Evolutionary conservation across 2,113 vertebrate species (phyloP).

Genomic region (Corvus hawaiiensis): DNA sequence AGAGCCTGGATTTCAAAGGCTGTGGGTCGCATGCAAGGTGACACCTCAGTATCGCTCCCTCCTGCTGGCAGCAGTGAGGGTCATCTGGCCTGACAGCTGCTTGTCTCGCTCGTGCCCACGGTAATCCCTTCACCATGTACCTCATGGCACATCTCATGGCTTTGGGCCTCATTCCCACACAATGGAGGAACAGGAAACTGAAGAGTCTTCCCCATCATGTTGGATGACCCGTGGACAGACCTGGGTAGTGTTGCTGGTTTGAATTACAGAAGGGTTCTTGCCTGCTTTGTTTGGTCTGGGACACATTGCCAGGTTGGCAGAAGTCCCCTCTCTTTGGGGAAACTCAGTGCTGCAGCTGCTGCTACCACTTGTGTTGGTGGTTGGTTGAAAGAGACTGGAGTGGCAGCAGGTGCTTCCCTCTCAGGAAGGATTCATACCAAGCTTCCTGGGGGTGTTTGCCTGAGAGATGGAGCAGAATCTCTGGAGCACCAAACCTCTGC

Average conservation of each 20-base stretch:
- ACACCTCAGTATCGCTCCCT: background rate
- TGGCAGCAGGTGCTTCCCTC: background rate
- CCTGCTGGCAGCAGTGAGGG: background rate
- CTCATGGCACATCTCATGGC: background rate
- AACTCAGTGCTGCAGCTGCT: background rate
- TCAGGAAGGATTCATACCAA: rapidly evolving
- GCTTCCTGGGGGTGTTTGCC: background rate
- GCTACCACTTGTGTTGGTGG: background rate
- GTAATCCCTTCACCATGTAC: background rate
- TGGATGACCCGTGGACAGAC: background rate
- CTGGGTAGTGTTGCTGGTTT: background rate
- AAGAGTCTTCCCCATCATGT: rapidly evolving
- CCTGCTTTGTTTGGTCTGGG: background rate
- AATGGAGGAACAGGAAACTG: background rate
- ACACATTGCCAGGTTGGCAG: rapidly evolving
- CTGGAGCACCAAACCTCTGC: background rate
- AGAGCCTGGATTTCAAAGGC: background rate
- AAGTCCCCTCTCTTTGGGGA: too few species aligned
- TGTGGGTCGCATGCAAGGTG: background rate
- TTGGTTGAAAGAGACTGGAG: background rate
- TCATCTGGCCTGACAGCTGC: background rate
- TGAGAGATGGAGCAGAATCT: background rate
- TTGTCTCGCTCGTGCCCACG: rapidly evolving
- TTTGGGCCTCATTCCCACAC: background rate
- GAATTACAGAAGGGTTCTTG: background rate